phyloP scores from a whole-genome alignment of 2,888 invertebrate species.

The Ormyrus labotus region DNA sequence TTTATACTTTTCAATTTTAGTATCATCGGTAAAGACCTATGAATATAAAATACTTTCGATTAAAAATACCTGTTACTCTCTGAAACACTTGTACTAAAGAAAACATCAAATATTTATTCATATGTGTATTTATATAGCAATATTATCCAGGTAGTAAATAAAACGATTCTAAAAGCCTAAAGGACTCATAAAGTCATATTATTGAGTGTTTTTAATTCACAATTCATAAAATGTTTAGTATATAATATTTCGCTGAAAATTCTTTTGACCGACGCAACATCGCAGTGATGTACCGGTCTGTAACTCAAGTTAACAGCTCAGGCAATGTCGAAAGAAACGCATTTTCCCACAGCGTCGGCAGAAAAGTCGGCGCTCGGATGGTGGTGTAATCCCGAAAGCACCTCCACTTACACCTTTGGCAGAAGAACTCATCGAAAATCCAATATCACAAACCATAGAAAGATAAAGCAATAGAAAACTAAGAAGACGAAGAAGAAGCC shows the following conservation, averaged over 20 bases:
- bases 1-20: no score
- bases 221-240: no score
- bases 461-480: conserved; percentile 40
- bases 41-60: not conserved
- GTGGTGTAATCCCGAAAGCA: conserved; percentile 36
- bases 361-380: conserved; percentile 20
- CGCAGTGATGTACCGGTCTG: no score
- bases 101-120: no score
- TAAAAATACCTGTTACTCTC: not conserved
- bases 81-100: no score
- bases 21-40: not conserved
- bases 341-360: conserved; percentile 27
- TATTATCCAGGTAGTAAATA: no score
- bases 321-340: not conserved
- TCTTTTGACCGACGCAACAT: no score
- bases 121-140: no score
- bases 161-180: no score
- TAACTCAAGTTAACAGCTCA: not conserved
- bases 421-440: conserved; percentile 48
- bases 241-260: no score
- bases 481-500: conserved; percentile 26
- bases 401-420: conserved; percentile 1
- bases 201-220: no score
- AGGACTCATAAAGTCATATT: no score
- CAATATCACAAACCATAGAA: conserved; percentile 57